phyloP scores from a whole-genome alignment of 1,140 invertebrate species.

The Ostrea edulis region DNA sequence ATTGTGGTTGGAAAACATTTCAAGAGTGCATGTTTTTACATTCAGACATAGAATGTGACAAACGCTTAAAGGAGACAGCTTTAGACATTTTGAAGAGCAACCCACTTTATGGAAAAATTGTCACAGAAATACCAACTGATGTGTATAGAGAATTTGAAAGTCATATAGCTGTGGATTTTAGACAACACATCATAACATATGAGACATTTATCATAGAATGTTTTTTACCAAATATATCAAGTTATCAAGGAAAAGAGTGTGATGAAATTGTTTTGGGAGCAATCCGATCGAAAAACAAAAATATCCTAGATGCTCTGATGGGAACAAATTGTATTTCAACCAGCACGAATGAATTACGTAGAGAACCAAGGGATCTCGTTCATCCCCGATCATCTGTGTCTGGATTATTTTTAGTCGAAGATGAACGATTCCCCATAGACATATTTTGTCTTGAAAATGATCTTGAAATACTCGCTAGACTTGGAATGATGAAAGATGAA shows the following conservation, averaged over 20 bases:
- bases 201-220: slow-evolving; percentile 18
- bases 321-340: slow-evolving; percentile 29
- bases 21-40: slow-evolving; percentile 41
- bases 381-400: not conserved
- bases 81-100: not conserved
- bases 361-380: slow-evolving; percentile 38
- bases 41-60: not conserved
- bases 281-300: not conserved
- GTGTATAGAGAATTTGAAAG: not conserved
- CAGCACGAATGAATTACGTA: not conserved
- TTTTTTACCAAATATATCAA: slow-evolving; percentile 30
- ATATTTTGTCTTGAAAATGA: slow-evolving; percentile 24
- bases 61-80: not conserved
- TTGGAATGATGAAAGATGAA: slow-evolving; percentile 58
- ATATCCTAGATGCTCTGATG: not conserved
- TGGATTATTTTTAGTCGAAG: not conserved
- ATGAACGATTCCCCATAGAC: slow-evolving; percentile 39
- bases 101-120: not conserved
- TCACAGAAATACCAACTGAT: not conserved
- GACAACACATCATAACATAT: not conserved
- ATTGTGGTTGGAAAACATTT: slow-evolving; percentile 18
- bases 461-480: slow-evolving; percentile 24
- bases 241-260: not conserved
- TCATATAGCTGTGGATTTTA: not conserved
- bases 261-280: not conserved